These are phyloP conservation scores for Scaptodrosophila latifasciaeformis DNA, from an alignment of 2,888 invertebrate genomes.

Conservation along the genomic window DNA sequence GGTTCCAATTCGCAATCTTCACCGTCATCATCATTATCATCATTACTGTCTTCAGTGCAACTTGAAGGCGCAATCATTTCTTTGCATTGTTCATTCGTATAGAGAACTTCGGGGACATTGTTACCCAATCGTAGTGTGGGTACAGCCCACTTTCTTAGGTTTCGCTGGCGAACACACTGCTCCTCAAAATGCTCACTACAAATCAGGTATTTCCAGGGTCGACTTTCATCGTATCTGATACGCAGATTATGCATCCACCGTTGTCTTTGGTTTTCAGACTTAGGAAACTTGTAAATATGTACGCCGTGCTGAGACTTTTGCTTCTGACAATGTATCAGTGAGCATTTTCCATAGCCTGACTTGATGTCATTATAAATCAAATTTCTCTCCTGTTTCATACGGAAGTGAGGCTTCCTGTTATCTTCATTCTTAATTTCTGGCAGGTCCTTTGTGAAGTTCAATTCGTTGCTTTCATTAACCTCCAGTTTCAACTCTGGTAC, in stretches of 20 bases:
- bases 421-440: constrained; percentile 31
- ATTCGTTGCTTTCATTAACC: not conserved
- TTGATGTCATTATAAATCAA: constrained; percentile 46
- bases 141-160: constrained; percentile 65
- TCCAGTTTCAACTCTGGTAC: constrained; percentile 7
- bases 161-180: constrained; percentile 43
- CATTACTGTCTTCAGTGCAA: constrained; percentile 28
- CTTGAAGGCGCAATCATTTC: constrained; percentile 24
- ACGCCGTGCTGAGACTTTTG: constrained; percentile 51
- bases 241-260: constrained; percentile 56
- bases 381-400: constrained; percentile 28
- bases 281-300: constrained; percentile 56
- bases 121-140: constrained; percentile 62
- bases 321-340: constrained; percentile 54
- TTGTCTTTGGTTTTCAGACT: constrained; percentile 41
- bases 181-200: constrained; percentile 57
- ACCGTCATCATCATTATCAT: constrained; percentile 22
- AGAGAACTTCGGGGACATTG: constrained; percentile 49
- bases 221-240: constrained; percentile 47
- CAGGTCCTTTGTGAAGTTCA: not conserved
- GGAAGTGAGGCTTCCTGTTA: constrained; percentile 18
- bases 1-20: constrained; percentile 10
- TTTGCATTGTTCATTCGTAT: constrained; percentile 45
- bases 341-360: constrained; percentile 58
- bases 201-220: constrained; percentile 61